These are phyloP conservation scores for Tarsius wallacei DNA, from an alignment of 2,797 vertebrate genomes.

Conservation along the genomic window DNA sequence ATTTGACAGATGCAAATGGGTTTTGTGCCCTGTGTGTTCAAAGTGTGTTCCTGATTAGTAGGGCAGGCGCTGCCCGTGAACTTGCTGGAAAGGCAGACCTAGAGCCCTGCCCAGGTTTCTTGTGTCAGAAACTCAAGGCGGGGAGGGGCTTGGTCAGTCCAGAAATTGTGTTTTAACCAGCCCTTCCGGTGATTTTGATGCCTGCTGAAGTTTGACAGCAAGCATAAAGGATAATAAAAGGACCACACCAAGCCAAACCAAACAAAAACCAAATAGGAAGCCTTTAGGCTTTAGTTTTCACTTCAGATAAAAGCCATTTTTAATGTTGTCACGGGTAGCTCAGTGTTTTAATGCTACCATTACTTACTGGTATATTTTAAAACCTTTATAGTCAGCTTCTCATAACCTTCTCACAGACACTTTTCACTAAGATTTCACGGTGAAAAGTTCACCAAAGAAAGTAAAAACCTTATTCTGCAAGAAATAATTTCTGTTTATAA, in stretches of 20 bases:
- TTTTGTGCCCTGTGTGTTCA: neutral
- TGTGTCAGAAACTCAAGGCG: neutral
- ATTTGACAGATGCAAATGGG: neutral
- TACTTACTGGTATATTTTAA: slow-evolving; percentile 8
- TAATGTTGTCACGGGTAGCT: slow-evolving; percentile 35
- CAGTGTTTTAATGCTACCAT: slow-evolving; percentile 20
- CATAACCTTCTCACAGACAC: neutral
- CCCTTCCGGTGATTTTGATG: neutral
- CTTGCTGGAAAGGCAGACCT: neutral
- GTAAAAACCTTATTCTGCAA: slow-evolving; percentile 47
- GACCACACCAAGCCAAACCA: neutral
- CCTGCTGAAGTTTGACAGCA: neutral
- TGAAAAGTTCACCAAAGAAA: slow-evolving; percentile 54
- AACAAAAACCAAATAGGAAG: neutral
- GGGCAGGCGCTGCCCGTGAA: too few relatives aligned
- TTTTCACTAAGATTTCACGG: slow-evolving; percentile 8
- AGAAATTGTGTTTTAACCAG: neutral
- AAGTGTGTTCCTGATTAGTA: neutral
- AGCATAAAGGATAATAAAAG: neutral
- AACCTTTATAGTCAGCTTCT: slow-evolving; percentile 18
- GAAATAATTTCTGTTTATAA: slow-evolving; percentile 58
- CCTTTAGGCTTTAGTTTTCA: slow-evolving; percentile 68
- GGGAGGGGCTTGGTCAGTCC: too few relatives aligned
- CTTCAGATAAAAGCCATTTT: neutral
- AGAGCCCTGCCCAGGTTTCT: neutral